Conservation (phyloP, 2,888 invertebrate species). For the Spialia ferax region DNA sequence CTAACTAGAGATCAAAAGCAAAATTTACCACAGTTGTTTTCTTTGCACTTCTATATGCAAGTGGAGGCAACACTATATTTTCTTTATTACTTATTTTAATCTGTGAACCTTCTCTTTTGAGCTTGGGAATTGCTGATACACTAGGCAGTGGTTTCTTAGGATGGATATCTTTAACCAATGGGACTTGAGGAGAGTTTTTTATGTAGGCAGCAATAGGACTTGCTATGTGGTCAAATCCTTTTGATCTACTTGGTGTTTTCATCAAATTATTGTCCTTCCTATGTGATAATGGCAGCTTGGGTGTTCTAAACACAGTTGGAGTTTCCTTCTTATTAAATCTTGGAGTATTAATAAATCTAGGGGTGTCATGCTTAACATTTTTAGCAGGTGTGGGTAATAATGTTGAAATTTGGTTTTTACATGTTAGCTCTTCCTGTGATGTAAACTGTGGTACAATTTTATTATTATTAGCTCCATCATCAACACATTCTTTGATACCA, state of each 20-base stretch:
- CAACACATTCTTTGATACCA: constrained; percentile 2
- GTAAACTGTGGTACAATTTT: constrained; percentile 5
- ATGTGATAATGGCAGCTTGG: constrained; percentile 52
- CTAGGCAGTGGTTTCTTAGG: constrained; percentile 65
- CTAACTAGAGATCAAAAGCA: too few relatives aligned
- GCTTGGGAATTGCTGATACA: constrained; percentile 64
- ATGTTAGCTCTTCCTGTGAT: not conserved
- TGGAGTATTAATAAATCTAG: constrained; percentile 8
- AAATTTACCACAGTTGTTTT: constrained; percentile 66
- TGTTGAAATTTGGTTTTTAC: not conserved
- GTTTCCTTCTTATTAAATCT: constrained; percentile 1
- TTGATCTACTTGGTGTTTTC: constrained; percentile 57
- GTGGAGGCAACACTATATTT: constrained; percentile 62
- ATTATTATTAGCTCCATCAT: not conserved
- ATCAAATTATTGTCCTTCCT: constrained; percentile 56
- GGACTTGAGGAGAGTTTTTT: constrained; percentile 64
- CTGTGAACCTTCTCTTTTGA: constrained; percentile 49
- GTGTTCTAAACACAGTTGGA: constrained; percentile 58
- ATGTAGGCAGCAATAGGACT: constrained; percentile 77
- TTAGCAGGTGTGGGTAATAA: not conserved
- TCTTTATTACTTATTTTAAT: constrained; percentile 59
- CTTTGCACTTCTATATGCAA: constrained; percentile 71
- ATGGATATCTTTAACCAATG: constrained; percentile 64
- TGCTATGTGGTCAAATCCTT: constrained; percentile 64
- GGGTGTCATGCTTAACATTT: not conserved